Evolutionary conservation across 2,888 invertebrate genomes (phyloP), one percentile per base, ranked within the genome.

Genomic region (Cyaniris semiargus): DNA sequence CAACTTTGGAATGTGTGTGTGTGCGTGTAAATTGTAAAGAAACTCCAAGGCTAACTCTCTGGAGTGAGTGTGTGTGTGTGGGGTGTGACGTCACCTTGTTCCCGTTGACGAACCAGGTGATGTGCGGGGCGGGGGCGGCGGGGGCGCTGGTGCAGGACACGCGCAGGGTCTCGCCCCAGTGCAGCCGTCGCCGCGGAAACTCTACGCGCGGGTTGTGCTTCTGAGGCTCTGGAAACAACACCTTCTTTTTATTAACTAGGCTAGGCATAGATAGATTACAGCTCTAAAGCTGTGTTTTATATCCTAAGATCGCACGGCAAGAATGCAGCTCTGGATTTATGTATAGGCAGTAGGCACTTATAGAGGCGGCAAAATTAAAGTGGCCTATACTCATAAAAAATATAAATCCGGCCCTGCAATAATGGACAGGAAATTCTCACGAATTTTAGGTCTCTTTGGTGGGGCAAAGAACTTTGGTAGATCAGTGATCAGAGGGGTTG

Each of bases 51-150:
- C 38, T 38, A 38, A 38, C 38, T 38, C 38, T 10, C 8, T 38
- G 8, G 38, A 38, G 58, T 48, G n/a, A n/a, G n/a, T n/a, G 18
- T 31, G 3, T 21, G 6, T 38, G 38, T 71, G 21, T 71, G 38
- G 1, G 7, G 5, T 34, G 38, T 34, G 18, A 18, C n/a, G 27
- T 48, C 91, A 96, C 96, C 95, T 96, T 96, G 85, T 95, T 94
- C 78, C 96, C 96, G 87, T 97, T 97, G 87, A 97, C 95, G 84
- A 96, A 95, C 97, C 97, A 97, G 77, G 96, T 96, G 86, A 97
- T 95, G 85, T 96, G 96, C 34, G 97, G 96, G 48, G 96, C 96
- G 71, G 97, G 97, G 81, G 95, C 91, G 23, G 97, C 96, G 18
- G 96, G 95, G 76, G 96, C 95, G 56, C 96, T 96, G 75, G 96